A percentile compares a stretch with the other conserved stretches of the same genome.
These are phyloP conservation scores for Nothocercus julius DNA, from an alignment of 2,113 vertebrate genomes.

Conservation along the genomic window DNA sequence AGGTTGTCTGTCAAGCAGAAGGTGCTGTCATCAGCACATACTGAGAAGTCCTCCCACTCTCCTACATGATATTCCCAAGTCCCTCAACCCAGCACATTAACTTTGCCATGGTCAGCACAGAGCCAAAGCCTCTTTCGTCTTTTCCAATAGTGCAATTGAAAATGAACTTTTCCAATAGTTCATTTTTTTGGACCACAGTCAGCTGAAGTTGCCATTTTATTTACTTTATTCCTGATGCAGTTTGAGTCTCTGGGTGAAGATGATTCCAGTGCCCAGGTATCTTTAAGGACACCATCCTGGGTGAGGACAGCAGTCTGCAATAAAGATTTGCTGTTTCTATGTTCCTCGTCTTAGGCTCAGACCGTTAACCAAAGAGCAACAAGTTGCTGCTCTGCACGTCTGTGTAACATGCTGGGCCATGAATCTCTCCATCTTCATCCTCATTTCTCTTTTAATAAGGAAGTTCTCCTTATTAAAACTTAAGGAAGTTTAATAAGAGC, in stretches of 20 bases:
- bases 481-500: not conserved
- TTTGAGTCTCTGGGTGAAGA: not conserved
- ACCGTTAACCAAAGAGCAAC: not conserved
- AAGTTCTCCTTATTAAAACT: not conserved
- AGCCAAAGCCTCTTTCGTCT: not conserved
- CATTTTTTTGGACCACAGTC: not conserved
- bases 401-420: not conserved
- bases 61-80: not conserved
- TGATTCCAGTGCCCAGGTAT: not conserved
- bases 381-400: not conserved
- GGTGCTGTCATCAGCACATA: not conserved
- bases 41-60: conserved; percentile 22
- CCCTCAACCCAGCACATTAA: not conserved
- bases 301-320: not conserved
- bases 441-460: not conserved
- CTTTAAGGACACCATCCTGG: not conserved
- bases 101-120: not conserved
- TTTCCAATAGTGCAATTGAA: not conserved
- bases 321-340: not conserved
- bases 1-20: conserved; percentile 19
- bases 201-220: not conserved
- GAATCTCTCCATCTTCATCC: not conserved
- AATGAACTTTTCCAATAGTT: not conserved
- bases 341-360: not conserved
- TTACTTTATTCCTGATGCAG: not conserved